Base-by-base conservation (phyloP, 2,888 invertebrate species). In the Euzophera pinguis region DNA sequence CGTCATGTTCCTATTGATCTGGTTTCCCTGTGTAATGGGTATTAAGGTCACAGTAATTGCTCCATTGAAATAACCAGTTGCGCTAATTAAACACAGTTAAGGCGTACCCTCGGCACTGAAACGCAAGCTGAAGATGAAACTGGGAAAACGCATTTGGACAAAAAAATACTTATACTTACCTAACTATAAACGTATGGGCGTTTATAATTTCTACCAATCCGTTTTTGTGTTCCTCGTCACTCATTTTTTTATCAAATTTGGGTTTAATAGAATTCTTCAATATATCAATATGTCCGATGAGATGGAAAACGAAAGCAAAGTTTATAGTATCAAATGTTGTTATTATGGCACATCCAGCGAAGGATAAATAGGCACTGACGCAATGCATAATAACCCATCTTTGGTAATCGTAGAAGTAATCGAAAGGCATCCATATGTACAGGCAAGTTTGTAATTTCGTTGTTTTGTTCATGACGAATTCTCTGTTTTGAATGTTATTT, bases 231-330 rank as follows among this genome's bases (percentile, higher is more conserved):
- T 66, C 64, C 1, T 57, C 54, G 1, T 73, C 57, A n/a, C 52
- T 62, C 50, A 65, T 52, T 41, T 52, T 29, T 13, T 43, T 43
- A 1, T 50, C 53, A 39, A 72, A 63, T 4, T 55, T 55, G 0
- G 56, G 60, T 50, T 54, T 59, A 7, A 78, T 58, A 43, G 53
- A 62, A 12, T 75, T 39, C 45, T 70, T 75, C 17, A 76, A 56
- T 42, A 73, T 63, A 12, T 69, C 56, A 12, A 78, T 65, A 50
- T 78, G 77, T 0, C 73, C 73, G 32, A 72, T 67, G 1, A 78
- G 47, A 57, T 78, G 71, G 42, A 66, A 71, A 13, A 76, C 52
- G 45, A 71, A 60, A 0, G 65, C 60, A n/a, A 72, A 65, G 37
- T 67, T 71, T 3, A 68, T 52, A 5, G 63, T 58, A 53, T 74